These are phyloP conservation scores for Bombylius major DNA, from an alignment of 2,888 invertebrate species.

Conservation along the genomic window DNA sequence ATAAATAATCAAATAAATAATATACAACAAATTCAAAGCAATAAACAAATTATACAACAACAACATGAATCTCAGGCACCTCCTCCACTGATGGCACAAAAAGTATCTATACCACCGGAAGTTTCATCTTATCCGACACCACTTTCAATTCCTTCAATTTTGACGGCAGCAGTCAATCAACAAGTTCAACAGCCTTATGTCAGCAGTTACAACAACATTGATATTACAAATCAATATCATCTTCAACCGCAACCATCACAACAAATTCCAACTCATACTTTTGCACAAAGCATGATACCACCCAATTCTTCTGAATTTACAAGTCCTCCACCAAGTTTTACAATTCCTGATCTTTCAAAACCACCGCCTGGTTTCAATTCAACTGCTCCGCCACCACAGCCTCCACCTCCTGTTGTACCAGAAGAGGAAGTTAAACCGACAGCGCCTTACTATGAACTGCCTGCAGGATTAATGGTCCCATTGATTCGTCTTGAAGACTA, in stretches of 20 bases:
- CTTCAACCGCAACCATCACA: slow-evolving; percentile 1
- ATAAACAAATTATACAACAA: slow-evolving; percentile 5
- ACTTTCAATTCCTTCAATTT: background rate
- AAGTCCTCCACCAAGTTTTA: slow-evolving; percentile 44
- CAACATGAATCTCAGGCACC: background rate
- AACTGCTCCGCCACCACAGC: slow-evolving; percentile 19
- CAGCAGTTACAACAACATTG: background rate
- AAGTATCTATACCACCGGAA: slow-evolving; percentile 29
- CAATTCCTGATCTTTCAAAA: slow-evolving; percentile 70
- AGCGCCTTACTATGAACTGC: slow-evolving; percentile 91
- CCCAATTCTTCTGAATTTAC: slow-evolving; percentile 35
- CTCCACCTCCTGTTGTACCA: slow-evolving; percentile 25
- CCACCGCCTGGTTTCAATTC: slow-evolving; percentile 69
- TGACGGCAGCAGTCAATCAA: slow-evolving; percentile 17
- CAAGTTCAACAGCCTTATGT: slow-evolving; percentile 12
- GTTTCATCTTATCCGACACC: background rate
- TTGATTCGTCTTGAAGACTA: slow-evolving; percentile 85
- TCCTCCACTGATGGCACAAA: slow-evolving; percentile 34
- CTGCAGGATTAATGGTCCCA: slow-evolving; percentile 97
- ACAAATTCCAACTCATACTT: slow-evolving; percentile 4
- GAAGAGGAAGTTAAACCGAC: slow-evolving; percentile 73
- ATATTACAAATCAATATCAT: background rate
- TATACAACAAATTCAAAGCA: background rate
- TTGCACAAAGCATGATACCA: slow-evolving; percentile 8
- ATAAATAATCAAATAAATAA: slow-evolving; percentile 10